Percentiles rank a stretch among this genome's conserved stretches.
Evolutionary conservation across 2,113 vertebrate species (phyloP).

Genomic region (Siniperca knerii): DNA sequence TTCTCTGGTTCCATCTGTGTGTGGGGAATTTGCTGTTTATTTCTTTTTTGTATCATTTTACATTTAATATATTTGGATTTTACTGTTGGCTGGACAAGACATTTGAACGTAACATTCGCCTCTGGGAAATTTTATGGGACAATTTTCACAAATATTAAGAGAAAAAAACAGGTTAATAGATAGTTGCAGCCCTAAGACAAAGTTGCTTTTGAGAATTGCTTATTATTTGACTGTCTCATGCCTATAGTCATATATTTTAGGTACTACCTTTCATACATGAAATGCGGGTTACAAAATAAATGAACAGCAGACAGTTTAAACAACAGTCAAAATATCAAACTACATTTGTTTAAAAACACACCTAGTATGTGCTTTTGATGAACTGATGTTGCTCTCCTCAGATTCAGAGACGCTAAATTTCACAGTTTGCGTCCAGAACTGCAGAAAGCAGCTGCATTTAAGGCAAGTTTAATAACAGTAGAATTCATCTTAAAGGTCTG

Average conservation of each 20-base stretch:
- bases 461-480: background rate
- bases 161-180: background rate
- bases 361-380: background rate
- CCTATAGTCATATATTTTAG: background rate
- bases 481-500: background rate
- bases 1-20: background rate
- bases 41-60: background rate
- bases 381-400: background rate
- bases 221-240: background rate
- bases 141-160: background rate
- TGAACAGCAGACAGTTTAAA: background rate
- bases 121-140: too few species aligned
- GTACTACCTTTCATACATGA: background rate
- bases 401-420: background rate
- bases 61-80: background rate
- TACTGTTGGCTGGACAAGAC: background rate
- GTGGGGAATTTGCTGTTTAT: background rate
- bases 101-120: background rate
- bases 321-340: background rate
- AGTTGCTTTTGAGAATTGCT: background rate
- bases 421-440: background rate
- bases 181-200: background rate
- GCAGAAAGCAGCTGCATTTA: background rate
- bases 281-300: background rate
- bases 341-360: background rate